Evolutionary conservation across 2,797 vertebrate species (phyloP).

Genomic region (Miichthys miiuy): DNA sequence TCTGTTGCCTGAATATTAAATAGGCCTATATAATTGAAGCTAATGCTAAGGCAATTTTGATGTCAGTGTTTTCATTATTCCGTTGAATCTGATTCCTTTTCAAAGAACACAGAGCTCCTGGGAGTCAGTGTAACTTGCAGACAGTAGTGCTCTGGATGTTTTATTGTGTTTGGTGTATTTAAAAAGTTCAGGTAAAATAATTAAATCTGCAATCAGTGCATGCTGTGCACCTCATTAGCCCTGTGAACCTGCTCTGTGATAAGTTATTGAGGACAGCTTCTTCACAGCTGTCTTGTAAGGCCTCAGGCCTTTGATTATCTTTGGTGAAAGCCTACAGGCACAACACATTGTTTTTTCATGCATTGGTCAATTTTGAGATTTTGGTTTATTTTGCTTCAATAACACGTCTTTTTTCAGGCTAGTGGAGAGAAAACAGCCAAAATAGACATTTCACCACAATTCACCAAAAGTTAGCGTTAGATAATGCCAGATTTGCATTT

Average conservation of each 20-base stretch:
- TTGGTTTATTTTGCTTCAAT: no score
- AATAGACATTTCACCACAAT: no score
- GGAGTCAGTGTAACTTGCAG: not conserved
- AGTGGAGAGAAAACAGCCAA: no score
- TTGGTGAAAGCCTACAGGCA: no score
- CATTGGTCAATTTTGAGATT: no score
- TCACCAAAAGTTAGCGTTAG: no score
- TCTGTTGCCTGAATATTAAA: constrained; percentile 3
- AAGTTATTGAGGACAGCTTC: no score
- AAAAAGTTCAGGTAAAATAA: not conserved
- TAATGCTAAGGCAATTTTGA: constrained; percentile 30
- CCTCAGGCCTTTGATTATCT: no score
- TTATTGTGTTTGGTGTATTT: not conserved
- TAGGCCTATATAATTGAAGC: constrained; percentile 5
- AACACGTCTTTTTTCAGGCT: no score
- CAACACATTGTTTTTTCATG: no score
- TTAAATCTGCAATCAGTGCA: not conserved
- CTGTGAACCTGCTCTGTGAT: not conserved
- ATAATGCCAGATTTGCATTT: no score
- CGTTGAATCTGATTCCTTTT: constrained; percentile 2
- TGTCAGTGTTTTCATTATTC: constrained; percentile 1
- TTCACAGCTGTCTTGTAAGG: no score
- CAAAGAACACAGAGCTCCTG: not conserved
- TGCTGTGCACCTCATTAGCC: not conserved
- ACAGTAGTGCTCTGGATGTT: not conserved